phyloP scores from a whole-genome alignment of 1,140 invertebrate species.

The Rhagoletis pomonella region DNA sequence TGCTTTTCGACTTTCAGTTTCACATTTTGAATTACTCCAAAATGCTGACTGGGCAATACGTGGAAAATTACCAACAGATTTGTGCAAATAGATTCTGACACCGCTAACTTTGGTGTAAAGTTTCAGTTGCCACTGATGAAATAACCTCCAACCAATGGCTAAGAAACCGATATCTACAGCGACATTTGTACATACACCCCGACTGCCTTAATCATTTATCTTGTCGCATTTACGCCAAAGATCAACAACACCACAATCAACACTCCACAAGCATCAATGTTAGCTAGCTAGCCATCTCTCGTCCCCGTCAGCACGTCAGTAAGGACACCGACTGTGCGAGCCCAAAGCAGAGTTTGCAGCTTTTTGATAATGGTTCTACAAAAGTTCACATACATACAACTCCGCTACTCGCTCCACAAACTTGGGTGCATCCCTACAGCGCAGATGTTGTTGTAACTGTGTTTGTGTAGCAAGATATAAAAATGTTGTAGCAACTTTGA shows the following conservation, averaged over 20 bases:
- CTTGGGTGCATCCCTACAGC: too few species aligned
- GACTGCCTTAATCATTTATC: conserved; percentile 53
- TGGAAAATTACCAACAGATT: conserved; percentile 28
- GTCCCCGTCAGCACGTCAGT: too few species aligned
- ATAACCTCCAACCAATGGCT: conserved; percentile 23
- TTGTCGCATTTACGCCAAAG: conserved; percentile 48
- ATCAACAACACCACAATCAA: conserved; percentile 40
- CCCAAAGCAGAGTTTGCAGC: background rate
- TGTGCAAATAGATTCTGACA: conserved; percentile 54
- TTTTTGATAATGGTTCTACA: background rate
- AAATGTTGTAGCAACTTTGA: conserved; percentile 42
- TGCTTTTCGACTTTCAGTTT: too few species aligned
- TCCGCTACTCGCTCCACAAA: background rate
- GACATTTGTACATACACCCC: too few species aligned
- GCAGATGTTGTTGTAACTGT: too few species aligned
- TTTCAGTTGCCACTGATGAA: conserved; percentile 39
- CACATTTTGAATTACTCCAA: too few species aligned
- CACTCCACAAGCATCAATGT: too few species aligned
- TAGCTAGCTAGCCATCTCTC: too few species aligned
- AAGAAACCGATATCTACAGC: conserved; percentile 9
- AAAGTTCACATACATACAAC: background rate
- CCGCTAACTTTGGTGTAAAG: conserved; percentile 42
- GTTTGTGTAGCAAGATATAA: background rate
- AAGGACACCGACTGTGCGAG: background rate
- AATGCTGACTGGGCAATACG: background rate